Percentiles rank a stretch among this genome's conserved stretches.
These are phyloP conservation scores for Aricia agestis DNA, from an alignment of 1,140 invertebrate species.

Conservation along the genomic window DNA sequence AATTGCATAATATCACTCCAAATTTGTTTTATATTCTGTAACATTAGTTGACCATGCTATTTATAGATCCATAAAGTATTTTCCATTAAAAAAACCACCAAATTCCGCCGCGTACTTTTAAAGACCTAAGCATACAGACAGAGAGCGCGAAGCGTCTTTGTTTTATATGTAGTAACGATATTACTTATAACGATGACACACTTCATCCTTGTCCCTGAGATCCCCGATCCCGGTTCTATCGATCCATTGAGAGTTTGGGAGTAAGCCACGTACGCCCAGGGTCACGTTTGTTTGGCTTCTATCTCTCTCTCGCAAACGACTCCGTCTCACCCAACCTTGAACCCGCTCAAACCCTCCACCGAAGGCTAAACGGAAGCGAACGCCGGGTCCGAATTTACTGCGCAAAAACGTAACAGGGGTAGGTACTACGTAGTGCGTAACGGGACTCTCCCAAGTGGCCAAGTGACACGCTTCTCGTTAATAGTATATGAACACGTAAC, in stretches of 20 bases:
- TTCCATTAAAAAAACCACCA: no score
- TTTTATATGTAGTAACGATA: not conserved
- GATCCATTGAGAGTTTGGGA: conserved; percentile 37
- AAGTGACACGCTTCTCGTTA: not conserved
- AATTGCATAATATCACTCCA: no score
- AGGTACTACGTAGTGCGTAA: not conserved
- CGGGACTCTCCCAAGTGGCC: not conserved
- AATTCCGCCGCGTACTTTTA: no score
- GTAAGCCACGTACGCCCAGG: conserved; percentile 51
- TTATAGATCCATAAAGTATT: no score
- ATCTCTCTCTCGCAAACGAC: conserved; percentile 35
- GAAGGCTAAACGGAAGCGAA: conserved; percentile 27
- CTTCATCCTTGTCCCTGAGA: conserved; percentile 24
- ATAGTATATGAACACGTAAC: not conserved
- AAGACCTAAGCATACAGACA: no score
- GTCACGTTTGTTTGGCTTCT: conserved; percentile 58
- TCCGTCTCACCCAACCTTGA: conserved; percentile 38
- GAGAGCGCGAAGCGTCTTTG: no score
- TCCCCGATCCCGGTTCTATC: conserved; percentile 36
- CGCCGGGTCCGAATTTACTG: conserved; percentile 21
- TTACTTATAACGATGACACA: conserved; percentile 8
- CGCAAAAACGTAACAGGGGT: not conserved
- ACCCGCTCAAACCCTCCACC: conserved; percentile 30
- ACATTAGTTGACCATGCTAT: no score
- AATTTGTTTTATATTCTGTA: no score